phyloP scores from a whole-genome alignment of 1,140 invertebrate genomes.

The Achroia grisella region DNA sequence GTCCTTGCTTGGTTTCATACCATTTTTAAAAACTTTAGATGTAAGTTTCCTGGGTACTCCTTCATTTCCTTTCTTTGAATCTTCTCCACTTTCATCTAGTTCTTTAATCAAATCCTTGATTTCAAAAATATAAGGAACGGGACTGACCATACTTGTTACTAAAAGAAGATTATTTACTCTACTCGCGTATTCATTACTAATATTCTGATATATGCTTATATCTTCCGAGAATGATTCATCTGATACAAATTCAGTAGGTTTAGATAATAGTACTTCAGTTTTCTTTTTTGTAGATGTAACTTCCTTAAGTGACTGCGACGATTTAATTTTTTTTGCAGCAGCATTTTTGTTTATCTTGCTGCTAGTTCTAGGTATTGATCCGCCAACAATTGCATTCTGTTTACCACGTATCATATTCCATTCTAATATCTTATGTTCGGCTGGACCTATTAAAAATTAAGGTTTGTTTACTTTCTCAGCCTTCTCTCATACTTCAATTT shows the following conservation, averaged over 20 bases:
- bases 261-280: conserved; percentile 4
- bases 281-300: conserved; percentile 17
- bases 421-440: conserved; percentile 22
- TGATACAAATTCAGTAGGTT: conserved; percentile 11
- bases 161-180: conserved; percentile 30
- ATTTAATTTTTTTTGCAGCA: conserved; percentile 29
- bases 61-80: conserved; percentile 31
- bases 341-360: conserved; percentile 27
- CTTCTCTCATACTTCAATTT: too few relatives aligned
- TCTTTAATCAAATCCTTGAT: conserved; percentile 39
- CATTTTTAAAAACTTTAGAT: conserved; percentile 33
- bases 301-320: conserved; percentile 26
- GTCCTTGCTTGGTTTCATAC: conserved; percentile 39
- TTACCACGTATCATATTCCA: conserved; percentile 40
- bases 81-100: conserved; percentile 27
- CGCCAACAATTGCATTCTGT: conserved; percentile 8
- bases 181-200: conserved; percentile 28
- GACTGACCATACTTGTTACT: conserved; percentile 7
- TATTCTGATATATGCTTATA: conserved; percentile 25
- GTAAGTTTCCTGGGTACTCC: conserved; percentile 32
- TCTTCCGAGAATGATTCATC: conserved; percentile 28
- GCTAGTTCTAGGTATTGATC: background rate
- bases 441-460: conserved; percentile 11
- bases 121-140: conserved; percentile 35
- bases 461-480: too few relatives aligned